Percentiles rank a stretch among this genome's conserved stretches.
Conservation (phyloP, 2,113 vertebrate genomes). For the Tamias sibiricus region DNA sequence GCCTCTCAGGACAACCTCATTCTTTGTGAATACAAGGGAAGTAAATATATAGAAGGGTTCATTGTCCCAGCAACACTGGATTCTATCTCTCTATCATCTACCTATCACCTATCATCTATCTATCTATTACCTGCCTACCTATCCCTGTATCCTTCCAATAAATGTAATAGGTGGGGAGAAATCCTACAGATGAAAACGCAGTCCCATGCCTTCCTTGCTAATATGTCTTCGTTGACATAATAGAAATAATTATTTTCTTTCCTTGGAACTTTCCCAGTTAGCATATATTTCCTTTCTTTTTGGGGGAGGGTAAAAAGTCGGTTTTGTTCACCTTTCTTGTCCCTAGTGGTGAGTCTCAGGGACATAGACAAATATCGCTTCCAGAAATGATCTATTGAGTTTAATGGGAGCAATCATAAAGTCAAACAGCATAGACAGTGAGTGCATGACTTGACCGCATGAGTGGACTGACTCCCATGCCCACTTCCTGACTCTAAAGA, state of each 20-base stretch:
- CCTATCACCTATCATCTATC: too few relatives aligned
- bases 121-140: too few relatives aligned
- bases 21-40: not conserved
- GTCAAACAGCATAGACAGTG: not conserved
- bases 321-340: not conserved
- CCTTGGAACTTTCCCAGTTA: not conserved
- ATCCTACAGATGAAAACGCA: not conserved
- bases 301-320: not conserved
- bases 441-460: not conserved
- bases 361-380: not conserved
- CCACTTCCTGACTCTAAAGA: not conserved
- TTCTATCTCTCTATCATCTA: too few relatives aligned
- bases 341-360: not conserved
- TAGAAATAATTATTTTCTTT: not conserved
- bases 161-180: not conserved
- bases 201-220: not conserved
- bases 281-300: not conserved
- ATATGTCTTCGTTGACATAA: not conserved
- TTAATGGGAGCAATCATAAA: not conserved
- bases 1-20: not conserved
- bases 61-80: rapidly evolving
- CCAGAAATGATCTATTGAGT: not conserved
- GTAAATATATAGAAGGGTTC: not conserved
- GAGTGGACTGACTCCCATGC: not conserved
- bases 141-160: too few relatives aligned